Evolutionary conservation across 2,888 invertebrate species (phyloP).

Genomic region (Apamea crenata): DNA sequence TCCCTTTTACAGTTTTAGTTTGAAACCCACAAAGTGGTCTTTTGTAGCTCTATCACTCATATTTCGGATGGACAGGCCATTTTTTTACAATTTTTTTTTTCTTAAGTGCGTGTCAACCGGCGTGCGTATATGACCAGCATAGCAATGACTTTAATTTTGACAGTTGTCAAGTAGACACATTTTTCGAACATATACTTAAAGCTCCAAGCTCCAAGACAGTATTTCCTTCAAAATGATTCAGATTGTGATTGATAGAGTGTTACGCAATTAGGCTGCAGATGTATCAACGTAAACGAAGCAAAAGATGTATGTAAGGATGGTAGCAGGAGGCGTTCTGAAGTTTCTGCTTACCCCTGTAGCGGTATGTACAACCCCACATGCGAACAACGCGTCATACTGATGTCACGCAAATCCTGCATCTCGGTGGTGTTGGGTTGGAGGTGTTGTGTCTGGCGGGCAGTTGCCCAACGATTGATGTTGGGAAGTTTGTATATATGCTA

Average conservation of each 20-base stretch:
- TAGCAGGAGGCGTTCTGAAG: neutral
- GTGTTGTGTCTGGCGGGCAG: no score
- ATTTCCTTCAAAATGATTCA: neutral
- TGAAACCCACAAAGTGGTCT: neutral
- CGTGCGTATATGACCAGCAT: neutral
- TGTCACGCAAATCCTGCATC: no score
- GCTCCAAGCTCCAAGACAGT: no score
- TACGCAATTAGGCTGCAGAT: neutral
- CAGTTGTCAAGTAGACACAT: neutral
- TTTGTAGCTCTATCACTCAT: conserved; percentile 8
- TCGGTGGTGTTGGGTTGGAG: no score
- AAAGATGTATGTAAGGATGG: neutral
- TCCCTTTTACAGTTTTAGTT: neutral
- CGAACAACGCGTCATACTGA: no score
- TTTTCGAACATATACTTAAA: neutral
- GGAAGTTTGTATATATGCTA: no score
- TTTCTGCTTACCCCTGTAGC: neutral
- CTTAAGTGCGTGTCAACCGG: fast-evolving
- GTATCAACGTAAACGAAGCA: neutral
- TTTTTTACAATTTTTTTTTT: neutral
- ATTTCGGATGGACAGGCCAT: neutral
- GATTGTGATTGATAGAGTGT: neutral
- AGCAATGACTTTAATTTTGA: neutral
- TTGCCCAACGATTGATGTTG: no score
- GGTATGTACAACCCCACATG: no score